Evolutionary conservation across 2,113 vertebrate species (phyloP).

Genomic region (Pelecanus crispus): DNA sequence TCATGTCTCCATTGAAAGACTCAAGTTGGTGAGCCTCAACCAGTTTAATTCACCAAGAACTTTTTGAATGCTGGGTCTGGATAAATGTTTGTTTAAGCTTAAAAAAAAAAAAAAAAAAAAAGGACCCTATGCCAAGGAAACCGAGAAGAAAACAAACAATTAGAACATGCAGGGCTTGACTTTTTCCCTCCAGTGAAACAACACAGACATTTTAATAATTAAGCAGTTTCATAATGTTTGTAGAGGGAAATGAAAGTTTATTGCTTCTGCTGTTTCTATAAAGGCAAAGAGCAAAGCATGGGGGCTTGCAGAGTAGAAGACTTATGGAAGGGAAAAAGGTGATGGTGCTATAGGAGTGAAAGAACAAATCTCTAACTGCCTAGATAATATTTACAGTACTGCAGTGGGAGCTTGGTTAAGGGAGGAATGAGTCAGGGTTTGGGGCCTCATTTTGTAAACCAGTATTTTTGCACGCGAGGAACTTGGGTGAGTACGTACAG

Average conservation of each 20-base stretch:
- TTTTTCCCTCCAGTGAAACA: conserved; percentile 38
- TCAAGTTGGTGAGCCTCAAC: background rate
- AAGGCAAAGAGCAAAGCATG: background rate
- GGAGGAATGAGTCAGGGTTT: background rate
- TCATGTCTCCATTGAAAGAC: background rate
- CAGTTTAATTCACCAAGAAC: background rate
- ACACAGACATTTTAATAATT: conserved; percentile 50
- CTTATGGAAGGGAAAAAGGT: background rate
- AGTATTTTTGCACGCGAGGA: background rate
- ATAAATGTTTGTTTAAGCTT: conserved; percentile 27
- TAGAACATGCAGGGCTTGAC: background rate
- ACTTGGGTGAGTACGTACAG: background rate
- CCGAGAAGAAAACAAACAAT: conserved; percentile 46
- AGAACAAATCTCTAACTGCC: background rate
- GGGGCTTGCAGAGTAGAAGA: background rate
- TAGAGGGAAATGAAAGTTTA: conserved; percentile 41
- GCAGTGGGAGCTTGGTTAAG: background rate
- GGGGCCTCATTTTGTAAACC: background rate
- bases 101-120: background rate
- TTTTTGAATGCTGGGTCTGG: background rate
- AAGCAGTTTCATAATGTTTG: conserved; percentile 31
- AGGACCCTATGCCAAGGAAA: background rate
- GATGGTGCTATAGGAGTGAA: background rate
- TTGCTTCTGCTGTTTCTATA: background rate
- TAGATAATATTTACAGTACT: conserved; percentile 6